A percentile compares a stretch with the other conserved stretches of the same genome.
Evolutionary conservation across 1,140 invertebrate genomes (phyloP).

Genomic region (Cydia splendana): DNA sequence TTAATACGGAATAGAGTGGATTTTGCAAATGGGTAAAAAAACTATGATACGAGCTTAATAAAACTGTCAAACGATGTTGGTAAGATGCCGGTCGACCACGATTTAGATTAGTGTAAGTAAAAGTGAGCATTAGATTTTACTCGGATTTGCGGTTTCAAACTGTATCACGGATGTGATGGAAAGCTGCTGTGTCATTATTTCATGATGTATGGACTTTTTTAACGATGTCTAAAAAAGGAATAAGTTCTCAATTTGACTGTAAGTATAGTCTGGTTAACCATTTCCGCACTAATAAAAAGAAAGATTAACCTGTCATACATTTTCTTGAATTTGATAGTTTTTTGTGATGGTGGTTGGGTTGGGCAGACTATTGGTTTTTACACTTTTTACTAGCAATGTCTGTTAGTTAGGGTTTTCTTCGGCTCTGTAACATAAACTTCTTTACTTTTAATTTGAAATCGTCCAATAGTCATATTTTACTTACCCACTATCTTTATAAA

Average conservation of each 20-base stretch:
- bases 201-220: neutral
- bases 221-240: neutral
- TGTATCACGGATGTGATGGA: slow-evolving; percentile 2
- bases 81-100: slow-evolving; percentile 19
- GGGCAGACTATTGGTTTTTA: too few species aligned
- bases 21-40: neutral
- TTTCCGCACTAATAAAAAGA: too few species aligned
- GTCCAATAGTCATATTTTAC: too few species aligned
- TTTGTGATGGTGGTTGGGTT: too few species aligned
- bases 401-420: too few species aligned
- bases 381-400: too few species aligned
- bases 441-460: too few species aligned
- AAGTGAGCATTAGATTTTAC: slow-evolving; percentile 27
- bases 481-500: too few species aligned
- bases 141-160: slow-evolving; percentile 31
- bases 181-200: slow-evolving; percentile 11
- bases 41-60: neutral
- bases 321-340: too few species aligned
- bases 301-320: too few species aligned
- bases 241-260: neutral
- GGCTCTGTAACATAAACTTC: too few species aligned
- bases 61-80: neutral
- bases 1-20: neutral
- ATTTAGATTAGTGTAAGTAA: slow-evolving; percentile 18
- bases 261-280: neutral